These are phyloP conservation scores for Ophthalmolycus amberensis DNA, from an alignment of 2,113 vertebrate genomes.

Conservation along the genomic window DNA sequence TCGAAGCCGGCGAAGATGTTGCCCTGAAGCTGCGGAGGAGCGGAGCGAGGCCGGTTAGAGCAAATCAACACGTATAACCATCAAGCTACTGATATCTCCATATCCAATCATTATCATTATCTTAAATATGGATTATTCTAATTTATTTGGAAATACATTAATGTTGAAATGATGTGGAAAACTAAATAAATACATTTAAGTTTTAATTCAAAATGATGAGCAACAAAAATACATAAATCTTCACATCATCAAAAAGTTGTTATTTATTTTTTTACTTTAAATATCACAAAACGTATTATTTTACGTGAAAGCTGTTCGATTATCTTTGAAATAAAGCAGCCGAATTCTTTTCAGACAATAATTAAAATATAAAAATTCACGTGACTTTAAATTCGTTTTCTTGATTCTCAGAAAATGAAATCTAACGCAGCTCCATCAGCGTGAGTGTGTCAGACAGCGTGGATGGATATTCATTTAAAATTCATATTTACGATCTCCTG, in stretches of 20 bases:
- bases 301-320: not conserved
- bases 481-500: conserved; percentile 79
- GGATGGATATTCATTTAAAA: conserved; percentile 73
- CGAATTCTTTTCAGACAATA: not conserved
- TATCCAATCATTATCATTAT: too few species aligned
- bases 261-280: not conserved
- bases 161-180: not conserved
- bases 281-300: not conserved
- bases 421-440: not conserved
- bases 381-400: not conserved
- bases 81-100: too few species aligned
- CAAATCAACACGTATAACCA: too few species aligned
- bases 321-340: too few species aligned
- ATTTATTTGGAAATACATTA: not conserved
- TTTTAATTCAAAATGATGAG: not conserved
- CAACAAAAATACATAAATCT: not conserved
- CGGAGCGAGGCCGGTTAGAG: too few species aligned
- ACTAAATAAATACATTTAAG: not conserved
- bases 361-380: rapidly evolving
- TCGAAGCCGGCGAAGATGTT: conserved; percentile 96
- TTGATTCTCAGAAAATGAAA: not conserved
- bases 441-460: conserved; percentile 43
- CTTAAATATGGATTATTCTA: not conserved
- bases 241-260: not conserved
- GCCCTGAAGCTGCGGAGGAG: conserved; percentile 86